Base-by-base conservation (phyloP, 1,140 invertebrate species). In the Tetranychus cinnabarinus region DNA sequence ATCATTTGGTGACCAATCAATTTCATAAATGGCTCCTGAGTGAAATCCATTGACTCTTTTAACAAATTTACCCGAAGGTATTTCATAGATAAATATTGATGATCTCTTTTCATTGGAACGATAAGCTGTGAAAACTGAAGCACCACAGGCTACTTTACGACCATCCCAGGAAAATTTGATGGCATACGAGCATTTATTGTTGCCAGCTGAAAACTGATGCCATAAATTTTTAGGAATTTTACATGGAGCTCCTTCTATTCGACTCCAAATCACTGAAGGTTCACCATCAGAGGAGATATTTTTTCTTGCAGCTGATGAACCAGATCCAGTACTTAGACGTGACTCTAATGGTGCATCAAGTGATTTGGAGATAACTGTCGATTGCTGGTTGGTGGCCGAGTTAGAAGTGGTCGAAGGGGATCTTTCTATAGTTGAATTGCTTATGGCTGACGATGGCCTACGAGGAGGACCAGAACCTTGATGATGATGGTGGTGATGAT, bases 1-100 rank as follows among this genome's bases (percentile, higher is more conserved):
- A 67, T 79, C 77, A 65, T 75, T 74, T 15, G 69, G 69, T 2
- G 76, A 77, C 81, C 81, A 83, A 56, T 72, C 71, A 13, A 82
- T 64, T 39, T 77, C 76, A 69, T 83, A 82, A 33, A 82, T 73
- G 4, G 57, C 13, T 7, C 36, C 57, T n/a, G 34, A 59, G 23
- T 59, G 57, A 35, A 59, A 59, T 5, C 57, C 57, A 35, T 59
- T 45, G 12, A 59, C 57, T 42, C 57, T n/a, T 33, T 59, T 39
- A 5, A 59, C 4, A 42, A 59, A 59, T 12, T 42, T 47, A 23
- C 57, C 57, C 12, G 36, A 39, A 10, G 57, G 57, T 10, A 59
- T 23, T 12, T 59, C 57, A 47, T 45, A 59, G n/a, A 59, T 45
- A 47, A 59, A 59, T 45, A 59, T 47, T 46, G 57, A 59, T 13